These are phyloP conservation scores for Alethe castanea DNA, from an alignment of 2,113 vertebrate species.

Conservation along the genomic window DNA sequence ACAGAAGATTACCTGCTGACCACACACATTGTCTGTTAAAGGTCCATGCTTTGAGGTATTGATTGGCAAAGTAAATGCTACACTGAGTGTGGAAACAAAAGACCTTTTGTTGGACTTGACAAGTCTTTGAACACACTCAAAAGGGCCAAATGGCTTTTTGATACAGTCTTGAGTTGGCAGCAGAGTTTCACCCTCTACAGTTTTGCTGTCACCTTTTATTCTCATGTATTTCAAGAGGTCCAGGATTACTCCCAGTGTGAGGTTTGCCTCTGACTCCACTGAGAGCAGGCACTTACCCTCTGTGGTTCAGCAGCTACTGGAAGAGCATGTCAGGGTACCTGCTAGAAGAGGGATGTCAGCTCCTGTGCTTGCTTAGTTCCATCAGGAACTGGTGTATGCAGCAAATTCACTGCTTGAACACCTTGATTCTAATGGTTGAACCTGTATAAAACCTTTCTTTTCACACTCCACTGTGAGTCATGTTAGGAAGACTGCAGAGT, in stretches of 20 bases:
- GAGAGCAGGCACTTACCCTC: neutral
- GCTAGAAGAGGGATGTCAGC: neutral
- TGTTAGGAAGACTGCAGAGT: neutral
- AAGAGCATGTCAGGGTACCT: neutral
- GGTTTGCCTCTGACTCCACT: neutral
- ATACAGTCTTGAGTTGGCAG: neutral
- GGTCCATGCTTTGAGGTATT: slow-evolving; percentile 82
- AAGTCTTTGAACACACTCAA: neutral
- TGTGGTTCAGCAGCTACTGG: neutral
- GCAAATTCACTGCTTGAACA: neutral
- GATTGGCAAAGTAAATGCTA: slow-evolving; percentile 74
- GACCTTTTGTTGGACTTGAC: neutral
- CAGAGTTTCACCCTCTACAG: neutral
- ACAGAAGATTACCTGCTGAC: slow-evolving; percentile 76
- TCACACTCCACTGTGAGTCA: neutral
- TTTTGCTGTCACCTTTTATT: neutral
- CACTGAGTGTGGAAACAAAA: slow-evolving; percentile 53
- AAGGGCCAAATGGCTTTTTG: neutral
- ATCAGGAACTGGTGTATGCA: neutral
- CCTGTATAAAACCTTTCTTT: neutral
- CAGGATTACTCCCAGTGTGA: neutral
- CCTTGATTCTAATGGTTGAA: neutral
- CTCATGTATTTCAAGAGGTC: neutral
- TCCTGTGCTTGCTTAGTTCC: neutral
- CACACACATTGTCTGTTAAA: slow-evolving; percentile 77